Conservation (phyloP, 2,797 vertebrate genomes). For the Scyliorhinus canicula region DNA sequence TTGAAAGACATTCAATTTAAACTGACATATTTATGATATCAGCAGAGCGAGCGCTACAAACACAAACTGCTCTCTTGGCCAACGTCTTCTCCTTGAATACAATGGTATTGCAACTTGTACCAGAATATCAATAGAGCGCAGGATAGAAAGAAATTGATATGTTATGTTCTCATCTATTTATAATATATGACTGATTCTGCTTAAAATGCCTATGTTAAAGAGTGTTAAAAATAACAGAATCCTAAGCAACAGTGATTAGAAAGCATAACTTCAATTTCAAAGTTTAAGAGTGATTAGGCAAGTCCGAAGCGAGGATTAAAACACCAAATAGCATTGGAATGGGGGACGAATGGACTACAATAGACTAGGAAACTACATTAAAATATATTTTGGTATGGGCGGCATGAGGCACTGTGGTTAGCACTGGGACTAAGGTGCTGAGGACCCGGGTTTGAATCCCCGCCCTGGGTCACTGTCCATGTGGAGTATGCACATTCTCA, state of each 20-base stretch:
- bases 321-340: background rate
- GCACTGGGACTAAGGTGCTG: no score
- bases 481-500: no score
- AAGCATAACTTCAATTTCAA: background rate
- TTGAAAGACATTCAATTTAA: background rate
- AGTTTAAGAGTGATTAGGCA: background rate
- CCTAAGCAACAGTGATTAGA: background rate
- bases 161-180: background rate
- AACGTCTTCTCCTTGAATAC: no score
- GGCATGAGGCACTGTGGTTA: no score
- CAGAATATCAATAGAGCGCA: background rate
- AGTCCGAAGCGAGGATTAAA: background rate
- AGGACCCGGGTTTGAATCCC: no score
- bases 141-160: background rate
- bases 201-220: background rate
- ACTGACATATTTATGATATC: background rate
- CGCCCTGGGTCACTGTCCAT: no score
- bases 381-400: background rate
- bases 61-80: background rate
- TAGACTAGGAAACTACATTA: background rate
- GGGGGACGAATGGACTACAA: background rate
- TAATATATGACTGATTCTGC: background rate
- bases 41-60: background rate
- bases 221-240: background rate
- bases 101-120: background rate